Conservation (phyloP, 2,797 vertebrate species). For the Aulostomus chinensis region DNA sequence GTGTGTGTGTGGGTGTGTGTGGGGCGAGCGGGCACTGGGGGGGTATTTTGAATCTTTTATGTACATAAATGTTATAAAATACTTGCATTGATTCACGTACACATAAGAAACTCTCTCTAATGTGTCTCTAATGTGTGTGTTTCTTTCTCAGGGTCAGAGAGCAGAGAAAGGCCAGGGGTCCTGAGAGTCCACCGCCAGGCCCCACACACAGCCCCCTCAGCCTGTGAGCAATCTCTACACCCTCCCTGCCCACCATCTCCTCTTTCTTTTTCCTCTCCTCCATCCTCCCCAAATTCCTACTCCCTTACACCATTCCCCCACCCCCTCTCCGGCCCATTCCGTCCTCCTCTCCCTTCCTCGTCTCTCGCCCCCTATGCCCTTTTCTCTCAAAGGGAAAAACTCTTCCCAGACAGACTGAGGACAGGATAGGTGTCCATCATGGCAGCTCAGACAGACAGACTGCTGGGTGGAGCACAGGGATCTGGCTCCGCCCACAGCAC, state of each 20-base stretch:
- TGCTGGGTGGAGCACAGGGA: constrained; percentile 70
- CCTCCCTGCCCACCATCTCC: constrained; percentile 86
- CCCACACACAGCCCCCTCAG: constrained; percentile 89
- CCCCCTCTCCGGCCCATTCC: constrained; percentile 59
- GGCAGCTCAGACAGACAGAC: constrained; percentile 80
- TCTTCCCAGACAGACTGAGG: constrained; percentile 77
- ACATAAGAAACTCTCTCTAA: not conserved
- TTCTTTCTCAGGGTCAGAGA: constrained; percentile 94
- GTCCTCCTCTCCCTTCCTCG: constrained; percentile 25
- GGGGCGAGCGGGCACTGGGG: not conserved
- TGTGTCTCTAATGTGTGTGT: constrained; percentile 46
- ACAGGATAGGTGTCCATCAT: constrained; percentile 79
- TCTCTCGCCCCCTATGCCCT: constrained; percentile 32
- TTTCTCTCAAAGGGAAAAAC: constrained; percentile 49
- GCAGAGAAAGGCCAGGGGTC: constrained; percentile 99
- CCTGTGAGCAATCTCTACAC: constrained; percentile 91
- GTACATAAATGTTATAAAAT: no score
- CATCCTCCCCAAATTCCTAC: constrained; percentile 38
- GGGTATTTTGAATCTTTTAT: constrained; percentile 1
- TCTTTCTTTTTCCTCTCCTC: constrained; percentile 39
- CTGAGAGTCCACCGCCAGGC: constrained; percentile 87
- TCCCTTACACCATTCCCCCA: constrained; percentile 4
- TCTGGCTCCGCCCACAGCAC: constrained; percentile 76
- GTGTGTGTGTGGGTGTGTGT: constrained; percentile 3
- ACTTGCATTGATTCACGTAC: not conserved